Evolutionary conservation across 2,113 vertebrate genomes (phyloP), one percentile per base, ranked within the genome.

Genomic region (Apeltes quadracus): DNA sequence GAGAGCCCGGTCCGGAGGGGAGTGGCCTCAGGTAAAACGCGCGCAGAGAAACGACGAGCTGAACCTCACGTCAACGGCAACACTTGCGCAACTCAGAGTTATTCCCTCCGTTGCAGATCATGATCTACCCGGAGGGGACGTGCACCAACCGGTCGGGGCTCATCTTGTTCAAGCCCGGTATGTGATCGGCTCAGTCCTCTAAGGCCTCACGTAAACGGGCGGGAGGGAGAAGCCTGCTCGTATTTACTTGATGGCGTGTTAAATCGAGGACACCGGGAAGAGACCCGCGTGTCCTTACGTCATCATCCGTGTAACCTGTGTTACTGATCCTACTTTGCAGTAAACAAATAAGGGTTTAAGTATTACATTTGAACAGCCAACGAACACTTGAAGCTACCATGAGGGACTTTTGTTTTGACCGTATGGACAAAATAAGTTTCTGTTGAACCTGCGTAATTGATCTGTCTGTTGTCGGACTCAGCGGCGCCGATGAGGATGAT

Each of bases 101-200:
- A n/a, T n/a, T n/a, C n/a, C n/a, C 23, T 79, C 61, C 64, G 70
- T 87, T 92, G 22, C 88, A 98, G 97, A 96, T 98, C 80, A 97
- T 98, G 96, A 98, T 98, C 91, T 98, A 97, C 82, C 96, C 97
- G 48, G 97, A 98, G 81, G 97, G 97, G 79, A 98, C 97, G 0
- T 98, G 97, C 79, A 98, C 96, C 78, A 98, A 98, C 91, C 94
- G 97, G 87, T 95, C 96, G 22, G 96, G 96, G 84, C 92, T 98
- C 70, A 97, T 98, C 86, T 95, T 95, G 81, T 98, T 95, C 90
- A 98, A 98, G 84, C 95, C 96, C 73, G 97, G 97, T 98, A 95
- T 41, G 96, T 94, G 58, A 84, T 74, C 57, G 18, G 58, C 84
- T 74, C 59, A n/a, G 10, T 51, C 10, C 55, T 20, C 3, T 20